Evolutionary conservation across 1,140 invertebrate species (phyloP).

Genomic region (Drosophila nigromelanica): DNA sequence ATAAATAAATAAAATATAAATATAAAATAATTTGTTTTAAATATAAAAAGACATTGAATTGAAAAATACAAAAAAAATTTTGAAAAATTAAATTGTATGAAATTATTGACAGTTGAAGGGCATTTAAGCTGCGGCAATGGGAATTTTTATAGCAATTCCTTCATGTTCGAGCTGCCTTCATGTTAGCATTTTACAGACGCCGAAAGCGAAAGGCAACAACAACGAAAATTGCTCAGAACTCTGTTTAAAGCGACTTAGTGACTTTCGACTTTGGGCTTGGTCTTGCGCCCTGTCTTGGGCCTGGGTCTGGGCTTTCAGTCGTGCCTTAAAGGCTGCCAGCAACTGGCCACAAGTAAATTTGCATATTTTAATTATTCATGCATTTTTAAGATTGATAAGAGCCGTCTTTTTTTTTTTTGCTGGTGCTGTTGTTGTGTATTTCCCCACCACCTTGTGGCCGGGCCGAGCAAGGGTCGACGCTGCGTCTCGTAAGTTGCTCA

Average conservation of each 20-base stretch:
- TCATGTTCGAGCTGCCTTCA: slow-evolving; percentile 1
- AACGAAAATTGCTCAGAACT: slow-evolving; percentile 13
- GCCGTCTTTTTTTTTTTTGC: slow-evolving; percentile 24
- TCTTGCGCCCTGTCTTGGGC: slow-evolving; percentile 28
- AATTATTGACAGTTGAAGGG: slow-evolving; percentile 2
- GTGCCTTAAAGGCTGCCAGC: slow-evolving; percentile 37
- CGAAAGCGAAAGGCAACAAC: slow-evolving; percentile 41
- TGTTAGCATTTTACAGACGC: slow-evolving; percentile 56
- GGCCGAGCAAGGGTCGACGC: slow-evolving; percentile 19
- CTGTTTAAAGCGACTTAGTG: slow-evolving; percentile 39
- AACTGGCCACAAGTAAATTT: slow-evolving; percentile 73
- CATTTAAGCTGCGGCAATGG: slow-evolving; percentile 3
- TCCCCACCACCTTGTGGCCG: not conserved
- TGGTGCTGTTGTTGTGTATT: too few species aligned
- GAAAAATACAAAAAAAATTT: too few species aligned
- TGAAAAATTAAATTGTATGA: too few species aligned
- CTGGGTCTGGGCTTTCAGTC: not conserved
- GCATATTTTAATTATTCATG: slow-evolving; percentile 82
- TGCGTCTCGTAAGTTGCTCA: slow-evolving; percentile 2
- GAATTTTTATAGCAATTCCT: not conserved
- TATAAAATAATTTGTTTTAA: too few species aligned
- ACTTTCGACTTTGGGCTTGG: slow-evolving; percentile 41
- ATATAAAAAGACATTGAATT: too few species aligned
- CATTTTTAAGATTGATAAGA: slow-evolving; percentile 82
- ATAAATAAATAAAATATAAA: too few species aligned